Conservation (phyloP, 2,113 vertebrate genomes). For the Patagioenas fasciata region DNA sequence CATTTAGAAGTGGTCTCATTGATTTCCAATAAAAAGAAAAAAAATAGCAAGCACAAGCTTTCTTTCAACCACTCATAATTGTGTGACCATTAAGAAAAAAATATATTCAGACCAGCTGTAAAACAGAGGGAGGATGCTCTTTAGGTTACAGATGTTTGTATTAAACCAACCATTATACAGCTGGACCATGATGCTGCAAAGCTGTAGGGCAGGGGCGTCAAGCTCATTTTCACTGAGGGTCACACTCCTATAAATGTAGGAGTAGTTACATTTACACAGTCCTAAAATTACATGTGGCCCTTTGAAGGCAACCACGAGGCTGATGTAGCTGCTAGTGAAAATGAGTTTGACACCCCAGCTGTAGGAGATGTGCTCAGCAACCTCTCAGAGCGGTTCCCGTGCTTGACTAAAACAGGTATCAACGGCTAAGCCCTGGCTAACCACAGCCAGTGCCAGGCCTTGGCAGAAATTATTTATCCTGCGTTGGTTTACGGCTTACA, state of each 20-base stretch:
- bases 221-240: no score
- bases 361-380: not conserved
- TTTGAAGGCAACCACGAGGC: no score
- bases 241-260: no score
- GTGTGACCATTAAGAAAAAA: not conserved
- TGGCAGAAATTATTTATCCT: not conserved
- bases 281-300: no score
- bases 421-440: not conserved
- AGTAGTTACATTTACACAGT: no score
- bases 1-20: slow-evolving; percentile 36
- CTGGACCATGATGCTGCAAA: not conserved
- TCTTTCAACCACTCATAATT: not conserved
- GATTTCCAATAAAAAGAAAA: slow-evolving; percentile 58
- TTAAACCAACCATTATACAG: not conserved
- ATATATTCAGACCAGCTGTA: not conserved
- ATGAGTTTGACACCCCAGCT: not conserved
- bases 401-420: not conserved
- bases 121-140: not conserved
- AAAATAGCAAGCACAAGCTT: not conserved
- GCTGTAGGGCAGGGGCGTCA: not conserved
- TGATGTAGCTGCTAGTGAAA: no score
- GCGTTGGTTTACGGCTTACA: not conserved
- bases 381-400: not conserved
- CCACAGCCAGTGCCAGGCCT: not conserved
- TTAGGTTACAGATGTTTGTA: not conserved